Base-by-base conservation (phyloP, 2,113 vertebrate species). In the Tympanuchus pallidicinctus region DNA sequence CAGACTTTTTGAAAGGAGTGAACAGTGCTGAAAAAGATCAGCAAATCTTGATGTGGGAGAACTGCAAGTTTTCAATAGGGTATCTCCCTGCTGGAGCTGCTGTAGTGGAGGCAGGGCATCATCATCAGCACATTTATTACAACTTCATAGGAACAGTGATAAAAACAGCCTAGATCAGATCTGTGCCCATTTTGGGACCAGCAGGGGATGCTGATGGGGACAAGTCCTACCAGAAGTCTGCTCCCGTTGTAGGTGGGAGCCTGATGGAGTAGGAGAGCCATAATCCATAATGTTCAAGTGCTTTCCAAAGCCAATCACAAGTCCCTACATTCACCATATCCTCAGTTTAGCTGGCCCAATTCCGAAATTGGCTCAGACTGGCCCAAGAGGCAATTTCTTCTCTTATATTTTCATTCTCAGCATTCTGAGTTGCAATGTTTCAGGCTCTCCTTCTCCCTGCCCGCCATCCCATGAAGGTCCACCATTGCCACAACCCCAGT, bases 361-460 rank as follows among this genome's bases (percentile, higher is more conserved):
- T 50, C 87, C 22, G 25, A 42, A n/a, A 60, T 67, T 40, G 36
- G 57, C 28, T 38, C 6, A 6, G 27, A 47, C 36, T 11, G 3
- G 1, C 70, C 32, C 72, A 45, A 57, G 21, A 65, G 59, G 34
- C 43, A 86, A 32, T 25, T 24, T 45, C 42, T 22, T 11, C 45
- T 74, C 22, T 40, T 21, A 13, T 3, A 11, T 22, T 90, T 71
- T 78, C 76, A 16, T 7, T 10, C 27, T 24, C 84, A 80, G 36
- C 70, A 57, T 57, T 71, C 67, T 3, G 1, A 56, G 54, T 4
- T 20, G 43, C 38, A 30, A 21, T 0, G 0, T 24, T 52, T 43
- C 47, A 82, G 50, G 9, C 11, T 14, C 8, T 36, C 66, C 28
- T 22, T 66, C 27, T 60, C 40, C 66, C 54, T 34, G 45, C 5